Base-by-base conservation (phyloP, 1,140 invertebrate genomes). In the Platyura marginata region DNA sequence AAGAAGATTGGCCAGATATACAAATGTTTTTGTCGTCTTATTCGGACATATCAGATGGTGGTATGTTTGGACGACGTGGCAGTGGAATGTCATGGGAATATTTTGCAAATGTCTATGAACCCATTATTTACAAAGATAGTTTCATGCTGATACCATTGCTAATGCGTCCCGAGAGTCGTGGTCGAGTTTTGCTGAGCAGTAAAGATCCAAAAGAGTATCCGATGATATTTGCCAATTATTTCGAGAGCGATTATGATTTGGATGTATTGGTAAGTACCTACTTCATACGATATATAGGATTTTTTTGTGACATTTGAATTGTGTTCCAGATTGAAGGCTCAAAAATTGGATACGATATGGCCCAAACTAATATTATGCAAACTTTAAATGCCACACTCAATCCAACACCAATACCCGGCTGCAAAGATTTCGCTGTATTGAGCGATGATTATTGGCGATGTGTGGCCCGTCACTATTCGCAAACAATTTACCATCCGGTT, bases 181-280 rank as follows among this genome's bases (percentile, higher is more conserved):
- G 87, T 6, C 68, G 65, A 35, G 59, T 91, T 2, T 65, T 71
- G 44, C 52, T 91, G 1, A 60, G 54, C 33, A 74, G 72, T n/a
- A 56, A 59, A 0, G 69, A 90, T 55, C 78, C 85, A 0, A 58
- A 64, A 16, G 65, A 74, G 0, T 70, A 79, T 49, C 89, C 90
- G 0, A 55, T 72, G 5, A 86, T 94, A 25, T 77, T 81, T 55
- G 80, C 88, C 1, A 84, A 84, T 52, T 91, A 89, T 55, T 79
- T 80, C 37, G 58, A 70, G 0, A 63, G 84, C 59, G 72, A 72
- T 0, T 55, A 70, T 9, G 83, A 87, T 51, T 56, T 84, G 10
- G 68, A 74, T 49, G 60, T 75, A 35, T 57, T 86, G 58, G 74
- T 84, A 58, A 63, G 63, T 52, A 29, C 6, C 13, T 29, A 29